phyloP scores from a whole-genome alignment of 1,140 invertebrate species.

The Asobara japonica region DNA sequence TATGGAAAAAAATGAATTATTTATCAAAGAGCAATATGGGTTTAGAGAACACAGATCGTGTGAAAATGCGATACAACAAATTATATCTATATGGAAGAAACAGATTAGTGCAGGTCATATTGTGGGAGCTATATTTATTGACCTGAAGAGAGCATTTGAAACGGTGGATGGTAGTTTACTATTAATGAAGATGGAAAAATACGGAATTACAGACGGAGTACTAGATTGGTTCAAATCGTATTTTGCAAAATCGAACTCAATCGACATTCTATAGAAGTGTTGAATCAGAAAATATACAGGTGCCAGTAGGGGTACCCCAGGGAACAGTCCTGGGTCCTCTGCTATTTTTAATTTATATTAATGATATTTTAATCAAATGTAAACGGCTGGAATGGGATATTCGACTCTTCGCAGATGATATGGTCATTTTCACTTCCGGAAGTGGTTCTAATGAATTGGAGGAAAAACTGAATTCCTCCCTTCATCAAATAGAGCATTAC shows the following conservation, averaged over 20 bases:
- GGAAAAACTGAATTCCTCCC: not conserved
- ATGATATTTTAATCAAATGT: not conserved
- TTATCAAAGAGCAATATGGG: constrained; percentile 28
- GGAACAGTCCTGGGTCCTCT: constrained; percentile 14
- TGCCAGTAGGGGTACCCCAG: constrained; percentile 21
- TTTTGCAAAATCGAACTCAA: not conserved
- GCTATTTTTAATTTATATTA: constrained; percentile 25
- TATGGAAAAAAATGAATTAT: constrained; percentile 24
- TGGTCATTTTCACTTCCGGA: not conserved
- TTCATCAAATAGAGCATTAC: not conserved
- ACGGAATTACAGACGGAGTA: not conserved
- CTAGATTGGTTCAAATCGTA: constrained; percentile 31
- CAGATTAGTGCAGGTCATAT: not conserved
- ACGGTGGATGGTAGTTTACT: constrained; percentile 28
- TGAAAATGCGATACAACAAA: constrained; percentile 24
- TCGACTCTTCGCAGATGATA: constrained; percentile 36
- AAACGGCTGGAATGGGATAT: not conserved
- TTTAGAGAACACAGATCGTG: constrained; percentile 26
- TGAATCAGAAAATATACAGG: not conserved
- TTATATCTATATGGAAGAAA: constrained; percentile 16
- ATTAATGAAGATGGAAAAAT: constrained; percentile 20
- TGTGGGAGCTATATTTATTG: constrained; percentile 24
- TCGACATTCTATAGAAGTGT: not conserved
- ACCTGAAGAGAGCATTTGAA: constrained; percentile 37
- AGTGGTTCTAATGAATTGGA: not conserved